A percentile compares a stretch with the other conserved stretches of the same genome.
Evolutionary conservation across 1,140 invertebrate species (phyloP).

Genomic region (Pollicipes pollicipes): DNA sequence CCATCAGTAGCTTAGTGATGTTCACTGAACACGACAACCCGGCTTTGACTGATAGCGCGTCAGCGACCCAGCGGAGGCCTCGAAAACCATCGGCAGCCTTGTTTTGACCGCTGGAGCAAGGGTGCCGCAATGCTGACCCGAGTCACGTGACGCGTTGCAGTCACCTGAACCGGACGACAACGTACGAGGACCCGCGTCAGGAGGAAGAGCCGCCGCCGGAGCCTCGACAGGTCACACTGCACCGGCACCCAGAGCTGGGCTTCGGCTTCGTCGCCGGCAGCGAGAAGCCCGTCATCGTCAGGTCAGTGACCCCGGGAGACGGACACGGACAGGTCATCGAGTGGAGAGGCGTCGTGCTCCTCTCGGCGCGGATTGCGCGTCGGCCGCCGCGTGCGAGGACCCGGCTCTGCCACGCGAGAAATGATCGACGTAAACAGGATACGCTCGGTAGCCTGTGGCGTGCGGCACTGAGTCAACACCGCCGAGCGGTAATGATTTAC

Average conservation of each 20-base stretch:
- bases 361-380: too few relatives aligned
- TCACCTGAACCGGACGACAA: slow-evolving; percentile 75
- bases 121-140: background rate
- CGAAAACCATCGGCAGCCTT: background rate
- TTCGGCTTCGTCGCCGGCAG: slow-evolving; percentile 88
- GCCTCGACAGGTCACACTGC: slow-evolving; percentile 50
- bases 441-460: too few relatives aligned
- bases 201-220: slow-evolving; percentile 48
- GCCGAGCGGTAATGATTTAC: too few relatives aligned
- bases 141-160: slow-evolving; percentile 32
- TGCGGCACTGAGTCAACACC: too few relatives aligned
- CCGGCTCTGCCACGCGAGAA: too few relatives aligned
- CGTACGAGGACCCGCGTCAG: slow-evolving; percentile 55
- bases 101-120: background rate
- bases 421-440: too few relatives aligned
- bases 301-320: slow-evolving; percentile 37
- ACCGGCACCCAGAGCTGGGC: slow-evolving; percentile 51
- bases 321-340: too few relatives aligned
- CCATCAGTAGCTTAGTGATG: background rate
- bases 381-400: too few relatives aligned
- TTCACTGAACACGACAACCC: background rate
- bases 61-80: background rate
- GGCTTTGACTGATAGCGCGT: background rate
- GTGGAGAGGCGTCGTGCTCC: too few relatives aligned
- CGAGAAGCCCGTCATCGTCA: slow-evolving; percentile 72